Conservation (phyloP, 2,888 invertebrate genomes). For the Cryptops parisi region DNA sequence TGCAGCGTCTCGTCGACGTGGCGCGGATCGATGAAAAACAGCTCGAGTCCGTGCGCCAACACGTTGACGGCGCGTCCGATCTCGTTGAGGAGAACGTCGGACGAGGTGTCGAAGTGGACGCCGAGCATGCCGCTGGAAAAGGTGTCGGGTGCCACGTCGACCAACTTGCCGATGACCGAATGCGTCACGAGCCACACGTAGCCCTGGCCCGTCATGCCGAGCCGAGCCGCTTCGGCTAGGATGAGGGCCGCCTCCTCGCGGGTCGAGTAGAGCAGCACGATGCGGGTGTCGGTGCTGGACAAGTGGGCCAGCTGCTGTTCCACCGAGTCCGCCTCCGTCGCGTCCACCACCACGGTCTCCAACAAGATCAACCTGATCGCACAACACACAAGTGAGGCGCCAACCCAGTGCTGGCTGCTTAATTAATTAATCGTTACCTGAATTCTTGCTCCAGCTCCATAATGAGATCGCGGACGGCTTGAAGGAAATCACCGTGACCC, state of each 20-base stretch:
- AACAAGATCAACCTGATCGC: background rate
- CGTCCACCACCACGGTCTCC: background rate
- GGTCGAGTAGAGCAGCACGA: conserved; percentile 82
- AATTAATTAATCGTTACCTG: too few relatives aligned
- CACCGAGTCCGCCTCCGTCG: background rate
- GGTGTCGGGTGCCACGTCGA: conserved; percentile 48
- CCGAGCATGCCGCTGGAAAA: conserved; percentile 87
- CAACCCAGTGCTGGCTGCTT: too few relatives aligned
- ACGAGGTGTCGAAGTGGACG: conserved; percentile 81
- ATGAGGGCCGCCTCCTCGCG: conserved; percentile 74
- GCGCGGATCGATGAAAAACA: conserved; percentile 58
- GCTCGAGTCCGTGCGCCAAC: conserved; percentile 78
- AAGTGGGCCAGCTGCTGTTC: conserved; percentile 45
- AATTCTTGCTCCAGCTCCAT: conserved; percentile 56
- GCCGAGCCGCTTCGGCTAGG: conserved; percentile 53
- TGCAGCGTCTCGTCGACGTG: conserved; percentile 48
- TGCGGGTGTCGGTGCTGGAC: conserved; percentile 76
- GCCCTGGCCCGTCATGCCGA: conserved; percentile 70
- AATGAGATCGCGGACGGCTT: conserved; percentile 76
- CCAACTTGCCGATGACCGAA: conserved; percentile 50
- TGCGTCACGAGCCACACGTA: conserved; percentile 96
- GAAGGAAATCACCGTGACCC: conserved; percentile 89
- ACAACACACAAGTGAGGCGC: too few relatives aligned
- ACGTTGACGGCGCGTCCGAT: conserved; percentile 81
- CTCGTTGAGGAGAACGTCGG: conserved; percentile 63